Base-by-base conservation (phyloP, 2,113 vertebrate genomes). In the Odontesthes bonariensis region DNA sequence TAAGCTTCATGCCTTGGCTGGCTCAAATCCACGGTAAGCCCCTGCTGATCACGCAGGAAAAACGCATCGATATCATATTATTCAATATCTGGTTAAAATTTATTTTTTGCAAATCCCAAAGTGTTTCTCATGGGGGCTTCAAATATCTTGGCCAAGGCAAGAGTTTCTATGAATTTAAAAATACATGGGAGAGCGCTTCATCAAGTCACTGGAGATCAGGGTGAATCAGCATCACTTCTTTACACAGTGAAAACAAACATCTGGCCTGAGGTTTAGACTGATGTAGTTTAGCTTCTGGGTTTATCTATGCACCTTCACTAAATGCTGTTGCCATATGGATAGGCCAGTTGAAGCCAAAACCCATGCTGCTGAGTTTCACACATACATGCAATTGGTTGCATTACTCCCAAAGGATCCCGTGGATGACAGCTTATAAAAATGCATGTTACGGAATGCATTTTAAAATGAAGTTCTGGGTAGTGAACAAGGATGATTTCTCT, bases 181-280 rank as follows among this genome's bases (percentile, higher is more conserved):
- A 76, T 70, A 46, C 71, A 49, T 47, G 40, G 66, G 53, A 69
- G 56, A 58, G 60, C 9, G 23, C 46, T 55, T 65, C 68, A 82
- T 84, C 69, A 74, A 46, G 56, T 62, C 35, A 13, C 31, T 61
- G 40, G n/a, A 73, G 53, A 84, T 77, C 63, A 32, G 58, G 79
- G 47, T 23, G 63, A 84, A 83, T 86, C 68, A 75, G 65, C 71
- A 49, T 71, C 71, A 56, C 47, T 58, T 83, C 54, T 79, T 59
- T n/a, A 17, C 62, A 27, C 61, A 17, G 70, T 75, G 69, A 54
- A 84, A 80, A 32, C 38, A 54, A 90, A 89, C 88, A 93, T 91
- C 91, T 91, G 91, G 88, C 71, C 72, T 46, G 79, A 81, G 71
- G 70, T 87, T 84, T 82, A 55, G 32, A 56, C 55, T 56, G 67